phyloP scores from a whole-genome alignment of 2,113 vertebrate genomes.

The Istiophorus platypterus region DNA sequence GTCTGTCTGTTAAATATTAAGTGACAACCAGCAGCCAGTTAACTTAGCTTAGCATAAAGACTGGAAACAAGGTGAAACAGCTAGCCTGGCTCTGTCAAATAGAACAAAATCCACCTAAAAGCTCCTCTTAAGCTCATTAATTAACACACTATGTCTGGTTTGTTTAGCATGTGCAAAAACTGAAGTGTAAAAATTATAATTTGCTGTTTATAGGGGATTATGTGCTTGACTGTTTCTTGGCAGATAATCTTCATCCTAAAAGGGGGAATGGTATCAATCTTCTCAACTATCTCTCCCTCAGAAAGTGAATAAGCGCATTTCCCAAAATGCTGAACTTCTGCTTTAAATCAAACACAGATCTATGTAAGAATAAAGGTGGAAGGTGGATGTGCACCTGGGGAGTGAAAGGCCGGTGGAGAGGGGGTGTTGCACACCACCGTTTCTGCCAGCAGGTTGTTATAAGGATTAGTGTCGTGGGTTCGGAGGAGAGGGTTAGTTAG shows the following conservation, averaged over 20 bases:
- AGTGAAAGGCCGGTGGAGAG: conserved; percentile 98
- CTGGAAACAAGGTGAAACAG: not conserved
- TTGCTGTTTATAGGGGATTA: not conserved
- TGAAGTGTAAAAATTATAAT: not conserved
- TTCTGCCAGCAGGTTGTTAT: conserved; percentile 99
- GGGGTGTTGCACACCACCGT: conserved; percentile 99
- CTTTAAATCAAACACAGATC: conserved; percentile 49
- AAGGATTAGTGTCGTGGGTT: conserved; percentile 99
- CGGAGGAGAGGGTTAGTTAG: conserved; percentile 99
- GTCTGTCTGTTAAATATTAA: conserved; percentile 8
- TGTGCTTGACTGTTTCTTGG: conserved; percentile 10
- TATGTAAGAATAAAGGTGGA: conserved; percentile 68
- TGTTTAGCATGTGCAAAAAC: not conserved
- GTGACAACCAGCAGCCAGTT: not conserved
- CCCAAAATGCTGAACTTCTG: conserved; percentile 10
- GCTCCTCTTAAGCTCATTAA: not conserved
- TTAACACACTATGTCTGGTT: conserved; percentile 3
- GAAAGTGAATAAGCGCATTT: conserved; percentile 21
- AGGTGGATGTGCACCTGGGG: conserved; percentile 95
- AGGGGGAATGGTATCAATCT: not conserved
- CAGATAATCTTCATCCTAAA: not conserved
- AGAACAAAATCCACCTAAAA: conserved; percentile 8
- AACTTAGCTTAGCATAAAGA: conserved; percentile 37
- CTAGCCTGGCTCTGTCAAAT: conserved; percentile 9
- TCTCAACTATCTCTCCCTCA: conserved; percentile 13